Evolutionary conservation across 2,113 vertebrate genomes (phyloP).

Genomic region (Raja brachyura): DNA sequence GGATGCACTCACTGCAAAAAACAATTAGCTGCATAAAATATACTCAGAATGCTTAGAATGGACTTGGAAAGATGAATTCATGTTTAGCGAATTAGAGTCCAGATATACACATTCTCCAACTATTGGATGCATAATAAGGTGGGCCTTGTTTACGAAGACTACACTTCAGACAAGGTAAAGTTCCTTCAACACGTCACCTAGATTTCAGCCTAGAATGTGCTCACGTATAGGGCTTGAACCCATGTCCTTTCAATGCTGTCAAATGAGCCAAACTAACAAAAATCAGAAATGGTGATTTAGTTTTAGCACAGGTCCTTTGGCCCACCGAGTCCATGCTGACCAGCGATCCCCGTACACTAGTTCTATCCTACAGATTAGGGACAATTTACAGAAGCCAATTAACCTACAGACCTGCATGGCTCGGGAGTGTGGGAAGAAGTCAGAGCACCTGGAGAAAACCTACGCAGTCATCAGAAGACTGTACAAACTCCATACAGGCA

Average conservation of each 20-base stretch:
- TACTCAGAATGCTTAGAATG: no score
- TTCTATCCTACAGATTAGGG: no score
- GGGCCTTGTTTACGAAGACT: not conserved
- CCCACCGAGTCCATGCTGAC: no score
- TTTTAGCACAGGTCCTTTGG: not conserved
- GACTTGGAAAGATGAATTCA: no score
- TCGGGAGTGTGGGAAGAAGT: no score
- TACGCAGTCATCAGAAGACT: not conserved
- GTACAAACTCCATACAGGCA: no score
- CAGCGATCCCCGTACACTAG: no score
- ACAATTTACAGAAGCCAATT: no score
- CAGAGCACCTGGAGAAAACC: not conserved
- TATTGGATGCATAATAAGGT: not conserved
- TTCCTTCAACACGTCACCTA: not conserved
- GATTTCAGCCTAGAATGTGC: not conserved
- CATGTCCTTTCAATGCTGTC: not conserved
- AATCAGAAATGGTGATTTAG: not conserved
- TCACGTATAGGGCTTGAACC: not conserved
- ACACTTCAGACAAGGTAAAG: not conserved
- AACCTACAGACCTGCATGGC: no score
- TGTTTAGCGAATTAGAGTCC: no score
- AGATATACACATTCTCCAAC: not conserved
- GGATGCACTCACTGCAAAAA: no score
- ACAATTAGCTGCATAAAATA: no score
- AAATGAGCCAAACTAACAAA: not conserved